Conservation (phyloP, 2,888 invertebrate species). For the Meteorus colon region DNA sequence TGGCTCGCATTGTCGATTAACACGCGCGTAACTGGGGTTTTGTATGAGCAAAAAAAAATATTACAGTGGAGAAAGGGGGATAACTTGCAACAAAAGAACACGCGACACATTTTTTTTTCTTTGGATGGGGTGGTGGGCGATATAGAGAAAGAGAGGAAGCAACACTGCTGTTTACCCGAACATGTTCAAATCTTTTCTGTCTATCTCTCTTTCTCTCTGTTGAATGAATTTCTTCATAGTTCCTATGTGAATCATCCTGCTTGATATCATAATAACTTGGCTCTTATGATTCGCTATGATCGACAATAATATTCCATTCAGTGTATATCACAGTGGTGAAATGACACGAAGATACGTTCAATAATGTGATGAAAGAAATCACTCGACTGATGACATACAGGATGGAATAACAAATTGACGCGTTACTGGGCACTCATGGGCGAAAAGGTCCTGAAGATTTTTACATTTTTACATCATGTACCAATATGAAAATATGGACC, state of each 20-base stretch:
- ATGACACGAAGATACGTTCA: background rate
- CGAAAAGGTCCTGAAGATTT: too few relatives aligned
- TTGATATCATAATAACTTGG: slow-evolving; percentile 67
- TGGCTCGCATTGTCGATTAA: slow-evolving; percentile 72
- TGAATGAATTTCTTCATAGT: too few relatives aligned
- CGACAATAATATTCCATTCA: background rate
- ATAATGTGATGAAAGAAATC: too few relatives aligned
- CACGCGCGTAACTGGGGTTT: slow-evolving; percentile 66
- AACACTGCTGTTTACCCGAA: background rate
- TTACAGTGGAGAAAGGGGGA: slow-evolving; percentile 51
- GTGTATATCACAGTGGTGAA: background rate
- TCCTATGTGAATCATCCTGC: slow-evolving; percentile 68
- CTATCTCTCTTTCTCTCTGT: slow-evolving; percentile 51
- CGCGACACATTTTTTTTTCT: slow-evolving; percentile 61
- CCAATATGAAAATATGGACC: too few relatives aligned
- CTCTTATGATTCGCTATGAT: background rate
- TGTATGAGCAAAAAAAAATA: slow-evolving; percentile 47
- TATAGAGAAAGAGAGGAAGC: slow-evolving; percentile 44
- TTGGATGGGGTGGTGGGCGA: slow-evolving; percentile 49
- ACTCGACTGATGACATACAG: too few relatives aligned
- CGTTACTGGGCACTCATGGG: too few relatives aligned
- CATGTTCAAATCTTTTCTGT: slow-evolving; percentile 3
- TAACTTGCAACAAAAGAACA: slow-evolving; percentile 67
- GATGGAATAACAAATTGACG: too few relatives aligned
- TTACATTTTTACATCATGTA: too few relatives aligned